Conservation (phyloP, 1,140 invertebrate species). For the Scaptomyza hsui region DNA sequence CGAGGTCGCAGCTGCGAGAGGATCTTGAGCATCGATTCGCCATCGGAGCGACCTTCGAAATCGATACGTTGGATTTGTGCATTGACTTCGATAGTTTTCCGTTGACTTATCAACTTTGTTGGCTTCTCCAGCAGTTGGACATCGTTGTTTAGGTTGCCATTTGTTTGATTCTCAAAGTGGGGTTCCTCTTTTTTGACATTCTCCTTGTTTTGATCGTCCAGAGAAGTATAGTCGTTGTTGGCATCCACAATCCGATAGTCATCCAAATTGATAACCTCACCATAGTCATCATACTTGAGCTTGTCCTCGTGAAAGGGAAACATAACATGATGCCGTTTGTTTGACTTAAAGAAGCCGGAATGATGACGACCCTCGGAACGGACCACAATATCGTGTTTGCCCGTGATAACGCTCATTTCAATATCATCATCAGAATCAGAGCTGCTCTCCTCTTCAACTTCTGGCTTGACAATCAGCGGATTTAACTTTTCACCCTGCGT, state of each 20-base stretch:
- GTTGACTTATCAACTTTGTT: conserved; percentile 94
- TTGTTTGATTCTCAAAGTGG: conserved; percentile 87
- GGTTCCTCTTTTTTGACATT: conserved; percentile 85
- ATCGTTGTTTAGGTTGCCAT: conserved; percentile 85
- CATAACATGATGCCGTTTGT: conserved; percentile 97
- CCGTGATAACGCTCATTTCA: conserved; percentile 91
- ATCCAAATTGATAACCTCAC: conserved; percentile 96
- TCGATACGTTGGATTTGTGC: conserved; percentile 97
- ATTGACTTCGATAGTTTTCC: conserved; percentile 91
- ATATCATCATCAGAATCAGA: conserved; percentile 91
- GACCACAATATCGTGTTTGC: conserved; percentile 95
- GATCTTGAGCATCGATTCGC: conserved; percentile 97
- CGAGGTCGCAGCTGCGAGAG: conserved; percentile 93
- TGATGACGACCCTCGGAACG: conserved; percentile 89
- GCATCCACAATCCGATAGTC: conserved; percentile 93
- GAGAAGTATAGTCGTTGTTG: conserved; percentile 69
- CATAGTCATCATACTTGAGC: conserved; percentile 96
- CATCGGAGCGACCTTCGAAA: conserved; percentile 98
- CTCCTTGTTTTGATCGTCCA: conserved; percentile 91
- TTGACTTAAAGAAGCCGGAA: conserved; percentile 94
- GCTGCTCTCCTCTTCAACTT: conserved; percentile 79
- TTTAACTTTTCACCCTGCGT: conserved; percentile 86
- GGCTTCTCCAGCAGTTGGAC: conserved; percentile 88
- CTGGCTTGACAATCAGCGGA: conserved; percentile 81
- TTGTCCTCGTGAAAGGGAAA: conserved; percentile 97